phyloP scores from a whole-genome alignment of 2,888 invertebrate species.

The Apamea crenata region DNA sequence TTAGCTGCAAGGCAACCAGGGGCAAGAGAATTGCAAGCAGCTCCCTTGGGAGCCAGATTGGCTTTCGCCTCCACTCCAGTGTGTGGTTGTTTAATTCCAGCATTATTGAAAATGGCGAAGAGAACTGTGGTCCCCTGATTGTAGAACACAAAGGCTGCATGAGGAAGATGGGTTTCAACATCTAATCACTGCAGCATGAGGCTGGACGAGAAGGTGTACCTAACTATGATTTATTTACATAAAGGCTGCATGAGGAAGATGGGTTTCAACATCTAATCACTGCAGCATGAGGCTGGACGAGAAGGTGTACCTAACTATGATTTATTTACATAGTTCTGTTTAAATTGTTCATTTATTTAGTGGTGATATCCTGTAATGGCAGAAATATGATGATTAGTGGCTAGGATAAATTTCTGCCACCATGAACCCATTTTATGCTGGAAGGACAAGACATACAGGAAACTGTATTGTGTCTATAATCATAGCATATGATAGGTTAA shows the following conservation, averaged over 20 bases:
- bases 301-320: constrained; percentile 17
- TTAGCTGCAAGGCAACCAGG: too few species aligned
- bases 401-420: too few species aligned
- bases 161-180: constrained; percentile 98
- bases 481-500: neutral
- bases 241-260: constrained; percentile 98
- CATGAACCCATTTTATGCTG: too few species aligned
- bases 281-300: constrained; percentile 13
- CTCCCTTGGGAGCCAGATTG: too few species aligned
- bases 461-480: neutral
- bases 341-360: constrained; percentile 18
- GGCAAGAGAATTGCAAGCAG: too few species aligned
- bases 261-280: constrained; percentile 97
- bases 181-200: constrained; percentile 89
- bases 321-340: constrained; percentile 38
- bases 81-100: constrained; percentile 89
- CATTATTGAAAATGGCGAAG: constrained; percentile 97
- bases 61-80: too few species aligned
- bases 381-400: neutral
- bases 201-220: constrained; percentile 24
- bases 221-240: constrained; percentile 9
- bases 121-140: constrained; percentile 96
- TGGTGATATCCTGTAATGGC: neutral
- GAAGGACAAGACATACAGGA: neutral
- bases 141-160: constrained; percentile 99